These are phyloP conservation scores for Bovichtus diacanthus DNA, from an alignment of 2,797 vertebrate species.

Conservation along the genomic window DNA sequence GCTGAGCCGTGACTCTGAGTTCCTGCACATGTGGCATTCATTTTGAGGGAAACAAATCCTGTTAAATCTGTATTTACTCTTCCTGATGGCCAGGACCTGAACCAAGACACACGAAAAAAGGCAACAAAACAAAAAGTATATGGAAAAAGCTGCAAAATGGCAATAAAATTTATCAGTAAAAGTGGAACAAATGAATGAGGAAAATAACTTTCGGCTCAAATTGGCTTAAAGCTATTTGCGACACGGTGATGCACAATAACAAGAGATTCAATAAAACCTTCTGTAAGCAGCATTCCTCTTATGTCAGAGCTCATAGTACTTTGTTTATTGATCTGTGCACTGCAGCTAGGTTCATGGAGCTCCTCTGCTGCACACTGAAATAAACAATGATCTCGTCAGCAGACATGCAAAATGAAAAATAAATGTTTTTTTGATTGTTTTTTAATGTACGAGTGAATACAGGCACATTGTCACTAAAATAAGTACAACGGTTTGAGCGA, in stretches of 20 bases:
- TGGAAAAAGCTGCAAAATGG: conserved; percentile 31
- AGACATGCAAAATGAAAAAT: neutral
- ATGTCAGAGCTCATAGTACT: conserved; percentile 19
- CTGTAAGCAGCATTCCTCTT: conserved; percentile 17
- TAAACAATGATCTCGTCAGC: conserved; percentile 7
- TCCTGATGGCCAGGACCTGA: conserved; percentile 56
- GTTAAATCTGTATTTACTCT: conserved; percentile 77
- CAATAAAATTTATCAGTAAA: conserved; percentile 30
- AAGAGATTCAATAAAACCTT: conserved; percentile 22
- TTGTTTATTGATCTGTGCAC: conserved; percentile 12
- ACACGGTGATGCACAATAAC: conserved; percentile 20
- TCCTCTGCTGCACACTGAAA: neutral
- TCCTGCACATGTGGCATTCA: conserved; percentile 79
- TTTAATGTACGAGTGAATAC: conserved; percentile 15
- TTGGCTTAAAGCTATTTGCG: conserved; percentile 17
- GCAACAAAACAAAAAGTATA: neutral
- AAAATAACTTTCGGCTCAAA: conserved; percentile 22
- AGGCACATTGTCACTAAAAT: conserved; percentile 34
- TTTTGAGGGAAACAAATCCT: conserved; percentile 76
- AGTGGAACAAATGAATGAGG: conserved; percentile 23
- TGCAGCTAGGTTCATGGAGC: neutral
- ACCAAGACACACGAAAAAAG: conserved; percentile 42
- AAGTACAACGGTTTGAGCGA: conserved; percentile 47
- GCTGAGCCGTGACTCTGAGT: conserved; percentile 75
- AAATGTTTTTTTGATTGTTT: conserved; percentile 23